Percentiles rank a stretch among this genome's conserved stretches.
phyloP scores from a whole-genome alignment of 1,140 invertebrate species.

The Danaus plexippus region DNA sequence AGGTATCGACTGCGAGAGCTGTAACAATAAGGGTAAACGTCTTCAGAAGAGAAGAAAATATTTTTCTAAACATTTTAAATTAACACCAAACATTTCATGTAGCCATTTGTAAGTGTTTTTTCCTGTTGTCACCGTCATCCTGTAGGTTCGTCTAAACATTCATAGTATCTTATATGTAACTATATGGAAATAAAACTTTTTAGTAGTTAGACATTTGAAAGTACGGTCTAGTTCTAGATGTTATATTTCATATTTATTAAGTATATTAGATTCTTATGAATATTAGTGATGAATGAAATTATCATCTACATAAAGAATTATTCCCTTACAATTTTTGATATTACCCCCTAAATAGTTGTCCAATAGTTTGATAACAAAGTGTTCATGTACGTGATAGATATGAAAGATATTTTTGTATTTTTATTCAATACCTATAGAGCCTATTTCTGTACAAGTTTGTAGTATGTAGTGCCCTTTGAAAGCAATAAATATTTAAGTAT shows the following conservation, averaged over 20 bases:
- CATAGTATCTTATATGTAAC: constrained; percentile 3
- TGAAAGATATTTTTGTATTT: constrained; percentile 65
- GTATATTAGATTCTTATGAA: constrained; percentile 49
- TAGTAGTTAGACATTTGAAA: constrained; percentile 53
- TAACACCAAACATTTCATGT: constrained; percentile 45
- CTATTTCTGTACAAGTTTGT: constrained; percentile 33
- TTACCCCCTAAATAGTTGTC: constrained; percentile 24
- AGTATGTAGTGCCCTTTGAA: constrained; percentile 14
- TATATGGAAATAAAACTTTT: too few species aligned
- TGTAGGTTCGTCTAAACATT: constrained; percentile 25
- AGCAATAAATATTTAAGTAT: constrained; percentile 6
- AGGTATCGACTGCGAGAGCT: constrained; percentile 57
- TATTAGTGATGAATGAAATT: constrained; percentile 23
- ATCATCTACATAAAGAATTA: constrained; percentile 32
- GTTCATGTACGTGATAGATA: constrained; percentile 67
- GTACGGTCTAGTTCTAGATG: constrained; percentile 38
- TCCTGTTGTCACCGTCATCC: constrained; percentile 40
- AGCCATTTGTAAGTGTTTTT: constrained; percentile 48
- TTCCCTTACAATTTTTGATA: constrained; percentile 33
- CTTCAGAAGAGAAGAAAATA: constrained; percentile 54
- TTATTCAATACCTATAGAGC: constrained; percentile 47
- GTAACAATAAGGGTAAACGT: constrained; percentile 59
- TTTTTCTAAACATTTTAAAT: constrained; percentile 69
- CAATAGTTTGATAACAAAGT: constrained; percentile 47
- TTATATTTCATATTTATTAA: constrained; percentile 29